These are phyloP conservation scores for Mastigias papua DNA, from an alignment of 30 jellyfish, hydroid and myxozoan species.

Conservation along the genomic window DNA sequence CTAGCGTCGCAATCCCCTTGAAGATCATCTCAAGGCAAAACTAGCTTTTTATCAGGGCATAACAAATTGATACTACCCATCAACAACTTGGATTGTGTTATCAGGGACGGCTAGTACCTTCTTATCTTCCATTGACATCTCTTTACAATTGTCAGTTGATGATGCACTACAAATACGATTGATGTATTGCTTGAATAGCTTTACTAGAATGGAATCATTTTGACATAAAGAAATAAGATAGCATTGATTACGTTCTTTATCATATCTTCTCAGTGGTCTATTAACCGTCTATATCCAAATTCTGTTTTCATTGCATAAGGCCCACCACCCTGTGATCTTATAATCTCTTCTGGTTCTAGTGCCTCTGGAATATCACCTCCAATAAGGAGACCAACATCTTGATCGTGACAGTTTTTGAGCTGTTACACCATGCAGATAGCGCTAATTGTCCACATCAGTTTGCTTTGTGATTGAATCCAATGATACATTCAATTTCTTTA, in stretches of 20 bases:
- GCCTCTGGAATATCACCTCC: constrained; percentile 63
- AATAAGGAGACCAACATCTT: constrained; percentile 49
- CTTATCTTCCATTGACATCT: constrained; percentile 65
- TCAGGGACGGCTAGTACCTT: constrained; percentile 45
- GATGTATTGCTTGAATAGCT: constrained; percentile 43
- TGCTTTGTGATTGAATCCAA: constrained; percentile 50
- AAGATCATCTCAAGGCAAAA: too few species aligned
- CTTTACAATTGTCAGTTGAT: constrained; percentile 44
- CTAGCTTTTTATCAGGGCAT: too few species aligned
- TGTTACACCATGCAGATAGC: constrained; percentile 50
- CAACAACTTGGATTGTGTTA: constrained; percentile 49
- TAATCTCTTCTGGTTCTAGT: constrained; percentile 27
- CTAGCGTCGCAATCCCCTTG: too few species aligned
- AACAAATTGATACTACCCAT: constrained; percentile 41
- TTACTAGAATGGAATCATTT: constrained; percentile 26
- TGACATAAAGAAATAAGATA: constrained; percentile 11
- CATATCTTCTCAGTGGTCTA: constrained; percentile 63
- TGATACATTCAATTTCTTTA: constrained; percentile 28
- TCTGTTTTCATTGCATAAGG: constrained; percentile 67
- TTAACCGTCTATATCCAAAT: constrained; percentile 67
- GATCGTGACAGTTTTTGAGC: constrained; percentile 24
- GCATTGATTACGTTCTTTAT: constrained; percentile 28
- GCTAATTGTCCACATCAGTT: constrained; percentile 44
- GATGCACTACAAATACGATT: constrained; percentile 46
- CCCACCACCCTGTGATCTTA: constrained; percentile 39